Percentiles rank a stretch among this genome's conserved stretches.
phyloP scores from a whole-genome alignment of 2,797 vertebrate genomes.

The Clamator glandarius region DNA sequence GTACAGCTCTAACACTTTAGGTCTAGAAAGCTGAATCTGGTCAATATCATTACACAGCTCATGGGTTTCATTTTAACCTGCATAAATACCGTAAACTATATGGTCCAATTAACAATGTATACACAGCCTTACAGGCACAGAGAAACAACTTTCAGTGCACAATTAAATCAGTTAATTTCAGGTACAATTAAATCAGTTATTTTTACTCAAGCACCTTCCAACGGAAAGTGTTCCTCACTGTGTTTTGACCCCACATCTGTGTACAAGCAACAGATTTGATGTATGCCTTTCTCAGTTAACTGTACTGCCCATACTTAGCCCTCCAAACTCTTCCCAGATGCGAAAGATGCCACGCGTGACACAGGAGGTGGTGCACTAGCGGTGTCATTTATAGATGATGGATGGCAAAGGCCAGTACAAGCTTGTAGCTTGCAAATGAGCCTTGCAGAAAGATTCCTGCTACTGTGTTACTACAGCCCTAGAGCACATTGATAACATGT shows the following conservation, averaged over 20 bases:
- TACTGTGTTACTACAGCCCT: not conserved
- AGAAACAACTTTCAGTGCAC: not conserved
- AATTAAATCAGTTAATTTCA: not conserved
- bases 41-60: not conserved
- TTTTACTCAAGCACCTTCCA: not conserved
- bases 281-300: not conserved
- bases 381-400: not conserved
- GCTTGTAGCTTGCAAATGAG: not conserved
- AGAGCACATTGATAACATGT: not conserved
- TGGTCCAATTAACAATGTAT: not conserved
- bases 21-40: not conserved
- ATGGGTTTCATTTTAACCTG: not conserved
- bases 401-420: not conserved
- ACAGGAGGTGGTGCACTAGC: not conserved
- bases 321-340: not conserved
- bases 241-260: not conserved
- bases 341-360: not conserved
- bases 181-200: not conserved
- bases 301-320: not conserved
- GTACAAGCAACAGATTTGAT: not conserved
- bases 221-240: not conserved
- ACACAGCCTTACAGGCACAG: not conserved
- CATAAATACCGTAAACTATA: constrained; percentile 1
- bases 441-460: not conserved
- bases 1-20: not conserved